These are phyloP conservation scores for Rattus norvegicus DNA, from an alignment of 2,113 vertebrate genomes.

Conservation along the genomic window DNA sequence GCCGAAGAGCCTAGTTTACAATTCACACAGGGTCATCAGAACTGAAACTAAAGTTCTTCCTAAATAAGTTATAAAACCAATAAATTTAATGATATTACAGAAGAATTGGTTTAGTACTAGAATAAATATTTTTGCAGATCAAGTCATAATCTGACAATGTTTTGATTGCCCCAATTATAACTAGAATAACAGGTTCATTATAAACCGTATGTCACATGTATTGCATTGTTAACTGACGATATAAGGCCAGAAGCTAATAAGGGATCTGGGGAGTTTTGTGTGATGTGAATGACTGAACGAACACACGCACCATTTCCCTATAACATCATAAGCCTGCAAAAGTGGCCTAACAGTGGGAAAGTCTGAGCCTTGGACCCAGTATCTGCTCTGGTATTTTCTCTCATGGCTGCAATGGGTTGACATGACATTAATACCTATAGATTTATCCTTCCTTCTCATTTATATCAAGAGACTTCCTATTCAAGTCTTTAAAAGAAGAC, in stretches of 20 bases:
- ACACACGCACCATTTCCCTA: neutral
- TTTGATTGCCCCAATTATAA: slow-evolving; percentile 30
- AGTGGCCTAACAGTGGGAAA: neutral
- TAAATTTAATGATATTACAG: neutral
- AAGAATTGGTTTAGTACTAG: neutral
- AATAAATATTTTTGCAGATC: neutral
- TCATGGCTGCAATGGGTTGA: neutral
- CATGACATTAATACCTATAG: neutral
- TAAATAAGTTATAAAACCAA: slow-evolving; percentile 10
- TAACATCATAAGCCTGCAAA: neutral
- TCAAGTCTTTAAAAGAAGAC: neutral
- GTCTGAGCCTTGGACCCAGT: neutral
- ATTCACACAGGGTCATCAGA: neutral
- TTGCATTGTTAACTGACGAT: neutral
- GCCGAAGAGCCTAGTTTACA: neutral
- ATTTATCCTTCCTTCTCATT: neutral
- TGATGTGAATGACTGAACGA: neutral
- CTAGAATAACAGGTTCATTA: slow-evolving; percentile 6
- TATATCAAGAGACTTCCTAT: neutral
- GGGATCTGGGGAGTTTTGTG: neutral
- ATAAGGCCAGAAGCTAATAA: neutral
- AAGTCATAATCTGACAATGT: neutral
- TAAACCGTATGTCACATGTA: neutral
- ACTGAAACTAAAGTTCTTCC: slow-evolving; percentile 19
- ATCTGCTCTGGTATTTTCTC: neutral